phyloP scores from a whole-genome alignment of 2,113 vertebrate genomes.

The Fulmarus glacialis region DNA sequence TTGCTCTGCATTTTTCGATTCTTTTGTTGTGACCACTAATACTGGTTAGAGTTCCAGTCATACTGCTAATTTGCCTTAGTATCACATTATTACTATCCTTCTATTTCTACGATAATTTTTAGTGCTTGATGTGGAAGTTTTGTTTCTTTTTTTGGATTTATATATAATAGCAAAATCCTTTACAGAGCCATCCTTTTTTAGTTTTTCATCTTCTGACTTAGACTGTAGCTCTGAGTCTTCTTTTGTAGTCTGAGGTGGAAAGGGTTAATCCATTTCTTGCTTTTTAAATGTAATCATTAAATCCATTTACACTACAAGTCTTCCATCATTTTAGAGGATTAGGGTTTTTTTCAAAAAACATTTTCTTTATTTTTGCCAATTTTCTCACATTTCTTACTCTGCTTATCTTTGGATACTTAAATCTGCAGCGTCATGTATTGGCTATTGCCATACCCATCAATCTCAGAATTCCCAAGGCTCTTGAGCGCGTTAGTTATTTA shows the following conservation, averaged over 20 bases:
- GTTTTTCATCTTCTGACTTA: neutral
- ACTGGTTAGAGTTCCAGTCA: neutral
- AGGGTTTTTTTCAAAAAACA: neutral
- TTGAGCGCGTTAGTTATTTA: neutral
- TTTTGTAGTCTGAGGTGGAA: neutral
- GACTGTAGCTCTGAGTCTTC: neutral
- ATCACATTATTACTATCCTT: neutral
- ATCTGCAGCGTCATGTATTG: neutral
- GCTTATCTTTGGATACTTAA: neutral
- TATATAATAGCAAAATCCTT: neutral
- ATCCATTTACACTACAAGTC: neutral
- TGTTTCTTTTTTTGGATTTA: neutral
- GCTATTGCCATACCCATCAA: neutral
- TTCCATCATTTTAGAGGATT: neutral
- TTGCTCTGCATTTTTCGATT: neutral
- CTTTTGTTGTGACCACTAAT: neutral
- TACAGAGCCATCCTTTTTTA: neutral
- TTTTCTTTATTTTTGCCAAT: neutral
- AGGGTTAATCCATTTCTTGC: neutral
- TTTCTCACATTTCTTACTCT: neutral
- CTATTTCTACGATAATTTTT: neutral
- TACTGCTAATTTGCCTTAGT: neutral
- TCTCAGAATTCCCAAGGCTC: neutral
- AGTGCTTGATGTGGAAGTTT: accelerated
- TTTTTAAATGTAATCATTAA: neutral